Conservation (phyloP, 2,888 invertebrate species). For the Epirrhoe tristata region DNA sequence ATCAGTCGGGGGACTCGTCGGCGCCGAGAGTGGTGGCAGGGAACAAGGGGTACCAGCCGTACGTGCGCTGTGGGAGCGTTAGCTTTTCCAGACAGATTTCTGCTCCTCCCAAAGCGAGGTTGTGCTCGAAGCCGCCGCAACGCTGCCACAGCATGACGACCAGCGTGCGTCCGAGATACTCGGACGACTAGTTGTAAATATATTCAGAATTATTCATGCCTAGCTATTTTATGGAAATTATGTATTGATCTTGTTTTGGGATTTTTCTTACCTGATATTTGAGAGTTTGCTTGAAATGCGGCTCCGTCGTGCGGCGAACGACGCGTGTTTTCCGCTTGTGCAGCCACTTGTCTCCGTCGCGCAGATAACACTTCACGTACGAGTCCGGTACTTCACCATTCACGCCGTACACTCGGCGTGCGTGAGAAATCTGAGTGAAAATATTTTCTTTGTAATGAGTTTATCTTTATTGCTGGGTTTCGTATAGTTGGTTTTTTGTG, state of each 20-base stretch:
- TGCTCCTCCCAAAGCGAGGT: conserved; percentile 91
- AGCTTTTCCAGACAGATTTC: conserved; percentile 94
- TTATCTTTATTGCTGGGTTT: neutral
- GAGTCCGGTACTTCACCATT: conserved; percentile 93
- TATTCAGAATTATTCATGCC: neutral
- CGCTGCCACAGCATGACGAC: conserved; percentile 97
- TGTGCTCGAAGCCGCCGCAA: conserved; percentile 95
- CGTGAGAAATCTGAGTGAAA: conserved; percentile 71
- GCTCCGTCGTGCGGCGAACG: conserved; percentile 92
- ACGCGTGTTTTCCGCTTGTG: conserved; percentile 97
- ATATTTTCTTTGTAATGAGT: neutral
- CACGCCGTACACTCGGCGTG: conserved; percentile 82
- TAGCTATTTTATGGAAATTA: neutral
- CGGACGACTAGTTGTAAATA: conserved; percentile 83
- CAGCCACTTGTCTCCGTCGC: conserved; percentile 94
- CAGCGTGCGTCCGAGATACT: conserved; percentile 91
- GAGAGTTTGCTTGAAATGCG: conserved; percentile 94
- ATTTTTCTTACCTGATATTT: conserved; percentile 88
- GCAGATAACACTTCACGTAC: conserved; percentile 96
- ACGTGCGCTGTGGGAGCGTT: conserved; percentile 91
- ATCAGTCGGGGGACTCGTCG: conserved; percentile 85
- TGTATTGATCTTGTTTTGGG: neutral
- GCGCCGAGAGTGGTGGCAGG: conserved; percentile 93
- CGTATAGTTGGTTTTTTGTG: too few species aligned
- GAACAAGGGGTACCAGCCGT: conserved; percentile 97